Percentiles rank a stretch among this genome's conserved stretches.
These are phyloP conservation scores for Zaprionus ghesquierei DNA, from an alignment of 1,140 invertebrate genomes.

Conservation along the genomic window DNA sequence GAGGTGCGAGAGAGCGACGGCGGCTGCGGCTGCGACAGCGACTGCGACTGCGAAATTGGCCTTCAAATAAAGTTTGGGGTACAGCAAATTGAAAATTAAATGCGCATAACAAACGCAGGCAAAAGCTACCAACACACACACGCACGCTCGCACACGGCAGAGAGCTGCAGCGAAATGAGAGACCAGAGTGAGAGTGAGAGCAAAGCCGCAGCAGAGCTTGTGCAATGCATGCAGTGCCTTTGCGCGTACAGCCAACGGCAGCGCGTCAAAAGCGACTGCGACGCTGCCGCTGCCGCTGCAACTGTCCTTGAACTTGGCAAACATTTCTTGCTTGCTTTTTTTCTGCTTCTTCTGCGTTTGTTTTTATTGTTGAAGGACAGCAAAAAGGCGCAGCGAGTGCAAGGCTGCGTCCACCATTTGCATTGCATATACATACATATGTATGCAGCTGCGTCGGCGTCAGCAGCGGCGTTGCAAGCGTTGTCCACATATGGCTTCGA, in stretches of 20 bases:
- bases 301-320: slow-evolving; percentile 73
- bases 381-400: background rate
- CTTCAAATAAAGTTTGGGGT: slow-evolving; percentile 62
- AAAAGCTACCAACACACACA: slow-evolving; percentile 2
- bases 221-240: slow-evolving; percentile 44
- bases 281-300: slow-evolving; percentile 48
- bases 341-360: slow-evolving; percentile 3
- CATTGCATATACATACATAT: too few species aligned
- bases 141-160: background rate
- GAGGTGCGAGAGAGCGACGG: slow-evolving; percentile 4
- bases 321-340: slow-evolving; percentile 30
- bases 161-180: background rate
- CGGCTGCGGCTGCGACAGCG: slow-evolving; percentile 4
- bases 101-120: slow-evolving; percentile 52
- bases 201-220: slow-evolving; percentile 35
- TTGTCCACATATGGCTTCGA: slow-evolving; percentile 27
- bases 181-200: background rate
- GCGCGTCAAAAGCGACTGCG: slow-evolving; percentile 61
- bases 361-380: slow-evolving; percentile 30
- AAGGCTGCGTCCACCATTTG: slow-evolving; percentile 31
- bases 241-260: slow-evolving; percentile 53
- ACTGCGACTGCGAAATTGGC: slow-evolving; percentile 24
- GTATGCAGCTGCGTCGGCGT: slow-evolving; percentile 15
- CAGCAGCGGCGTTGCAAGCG: slow-evolving; percentile 19
- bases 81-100: slow-evolving; percentile 50